Percentiles rank a stretch among this genome's conserved stretches.
phyloP scores from a whole-genome alignment of 2,113 vertebrate genomes.

The Argyrosomus japonicus region DNA sequence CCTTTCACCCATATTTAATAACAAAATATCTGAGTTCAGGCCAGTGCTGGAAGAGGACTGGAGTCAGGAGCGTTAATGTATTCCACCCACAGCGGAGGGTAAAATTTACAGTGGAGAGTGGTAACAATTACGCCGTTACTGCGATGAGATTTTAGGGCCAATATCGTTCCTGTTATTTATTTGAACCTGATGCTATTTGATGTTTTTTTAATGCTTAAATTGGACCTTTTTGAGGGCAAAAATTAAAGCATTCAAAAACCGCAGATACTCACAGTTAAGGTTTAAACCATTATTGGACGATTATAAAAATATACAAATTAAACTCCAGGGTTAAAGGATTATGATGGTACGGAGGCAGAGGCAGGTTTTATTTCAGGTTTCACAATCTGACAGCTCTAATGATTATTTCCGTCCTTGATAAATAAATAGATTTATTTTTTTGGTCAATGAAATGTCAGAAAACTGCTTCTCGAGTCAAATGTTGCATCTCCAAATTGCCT shows the following conservation, averaged over 20 bases:
- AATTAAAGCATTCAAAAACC: conserved; percentile 15
- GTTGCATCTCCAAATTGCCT: background rate
- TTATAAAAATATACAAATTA: background rate
- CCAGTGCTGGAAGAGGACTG: conserved; percentile 67
- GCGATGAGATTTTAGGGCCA: conserved; percentile 47
- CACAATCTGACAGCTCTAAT: background rate
- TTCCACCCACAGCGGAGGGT: conserved; percentile 81
- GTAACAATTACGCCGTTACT: conserved; percentile 59
- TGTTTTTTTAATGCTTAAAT: conserved; percentile 20
- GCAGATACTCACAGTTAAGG: background rate
- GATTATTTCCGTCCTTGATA: background rate
- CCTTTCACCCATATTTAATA: conserved; percentile 87
- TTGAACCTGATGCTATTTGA: conserved; percentile 44
- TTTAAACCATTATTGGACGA: background rate
- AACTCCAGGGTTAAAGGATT: background rate
- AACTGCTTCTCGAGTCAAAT: background rate
- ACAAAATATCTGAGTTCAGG: conserved; percentile 87
- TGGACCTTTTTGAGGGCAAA: background rate
- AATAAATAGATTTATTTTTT: background rate
- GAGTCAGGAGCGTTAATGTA: conserved; percentile 32
- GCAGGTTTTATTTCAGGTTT: background rate
- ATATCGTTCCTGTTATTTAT: conserved; percentile 40
- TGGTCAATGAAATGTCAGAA: background rate
- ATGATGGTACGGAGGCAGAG: background rate
- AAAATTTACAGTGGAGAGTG: conserved; percentile 79